Evolutionary conservation across 2,888 invertebrate species (phyloP), one percentile per base, ranked within the genome.

Genomic region (Netelia virgata): DNA sequence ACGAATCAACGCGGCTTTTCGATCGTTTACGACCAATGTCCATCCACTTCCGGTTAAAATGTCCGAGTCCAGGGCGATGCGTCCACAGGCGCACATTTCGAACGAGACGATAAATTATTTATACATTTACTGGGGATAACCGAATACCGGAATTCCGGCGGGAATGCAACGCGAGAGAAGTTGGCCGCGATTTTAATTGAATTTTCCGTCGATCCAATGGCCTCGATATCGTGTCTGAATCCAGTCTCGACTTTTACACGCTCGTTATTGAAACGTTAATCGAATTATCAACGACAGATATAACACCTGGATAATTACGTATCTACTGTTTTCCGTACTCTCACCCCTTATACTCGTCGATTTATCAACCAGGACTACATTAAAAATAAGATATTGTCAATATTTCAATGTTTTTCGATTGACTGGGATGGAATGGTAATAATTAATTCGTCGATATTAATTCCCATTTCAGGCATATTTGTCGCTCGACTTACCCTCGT

Each of bases 1-100:
- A 81, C 81, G 63, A 81, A 81, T 81, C 84, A 77, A 28, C 77
- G 23, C 72, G 81, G 81, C 63, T 81, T 73, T 69, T 63, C 73
- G 75, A 76, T 64, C 80, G 80, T 66, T 72, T 66, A 10, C 81
- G 36, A 55, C 41, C 47, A 68, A 77, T 59, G 36, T 36, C 57
- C 16, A 50, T 59, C 68, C 66, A 57, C 63, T 69, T 57, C 63
- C 69, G 69, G 18, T 28, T 69, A 59, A 59, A 76, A 68, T 73
- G 47, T 20, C 16, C 59, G 55, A 73, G 36, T 55, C 8, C n/a
- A n/a, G 36, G 8, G 28, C 66, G 64, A 53, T 18, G 28, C 9
- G 53, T 50, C 3, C 8, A 63, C 18, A 61, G 11, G 61, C 36
- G 28, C 36, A 11, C 20, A n/a, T 10, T 36, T 23, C 3, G 72